These are phyloP conservation scores for Lophura nycthemera DNA, from an alignment of 2,113 vertebrate genomes.

Conservation along the genomic window DNA sequence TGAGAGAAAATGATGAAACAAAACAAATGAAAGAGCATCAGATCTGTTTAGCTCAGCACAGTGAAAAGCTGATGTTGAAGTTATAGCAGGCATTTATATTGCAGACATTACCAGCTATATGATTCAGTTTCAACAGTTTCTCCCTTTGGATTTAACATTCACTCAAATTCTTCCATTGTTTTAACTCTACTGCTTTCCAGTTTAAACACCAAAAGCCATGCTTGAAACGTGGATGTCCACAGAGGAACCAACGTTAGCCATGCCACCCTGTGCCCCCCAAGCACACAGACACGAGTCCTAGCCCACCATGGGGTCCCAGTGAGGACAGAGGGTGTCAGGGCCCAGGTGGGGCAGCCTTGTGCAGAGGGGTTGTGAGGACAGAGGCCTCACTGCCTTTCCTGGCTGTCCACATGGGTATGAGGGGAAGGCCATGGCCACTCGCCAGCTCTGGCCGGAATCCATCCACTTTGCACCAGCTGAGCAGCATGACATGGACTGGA, in stretches of 20 bases:
- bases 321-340: fast-evolving
- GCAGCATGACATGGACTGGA: not conserved
- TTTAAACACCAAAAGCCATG: not conserved
- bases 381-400: fast-evolving
- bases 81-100: not conserved
- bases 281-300: not conserved
- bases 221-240: not conserved
- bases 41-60: not conserved
- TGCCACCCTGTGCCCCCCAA: fast-evolving
- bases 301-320: not conserved
- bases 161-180: not conserved
- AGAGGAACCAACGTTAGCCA: not conserved
- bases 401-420: fast-evolving
- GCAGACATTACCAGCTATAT: not conserved
- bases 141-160: not conserved
- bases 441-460: constrained; percentile 31
- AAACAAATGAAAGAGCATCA: not conserved
- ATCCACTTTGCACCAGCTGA: constrained; percentile 48
- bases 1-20: not conserved
- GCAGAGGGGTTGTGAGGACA: fast-evolving
- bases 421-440: not conserved
- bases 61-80: not conserved
- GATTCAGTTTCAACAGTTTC: not conserved
- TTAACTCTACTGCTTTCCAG: not conserved
- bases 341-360: not conserved